phyloP scores from a whole-genome alignment of 2,888 invertebrate species.

The Hedychridium roseum region DNA sequence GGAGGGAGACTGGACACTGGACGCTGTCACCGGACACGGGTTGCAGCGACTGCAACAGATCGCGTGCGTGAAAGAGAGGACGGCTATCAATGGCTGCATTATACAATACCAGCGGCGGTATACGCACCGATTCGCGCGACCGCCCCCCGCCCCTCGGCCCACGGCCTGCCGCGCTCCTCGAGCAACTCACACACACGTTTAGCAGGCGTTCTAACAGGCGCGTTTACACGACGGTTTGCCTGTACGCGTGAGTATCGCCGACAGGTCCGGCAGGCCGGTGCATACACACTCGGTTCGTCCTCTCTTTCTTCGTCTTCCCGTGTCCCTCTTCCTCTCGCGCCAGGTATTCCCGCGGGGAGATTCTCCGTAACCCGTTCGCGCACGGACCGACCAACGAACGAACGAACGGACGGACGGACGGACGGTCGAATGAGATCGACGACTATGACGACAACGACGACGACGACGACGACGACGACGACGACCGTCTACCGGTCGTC shows the following conservation, averaged over 20 bases:
- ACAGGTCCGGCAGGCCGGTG: too few relatives aligned
- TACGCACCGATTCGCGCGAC: constrained; percentile 29
- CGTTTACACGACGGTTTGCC: too few relatives aligned
- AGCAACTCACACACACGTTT: too few relatives aligned
- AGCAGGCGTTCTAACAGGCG: too few relatives aligned
- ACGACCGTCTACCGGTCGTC: constrained; percentile 20
- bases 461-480: constrained; percentile 7
- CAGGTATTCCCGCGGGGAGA: constrained; percentile 29
- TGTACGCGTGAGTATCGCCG: too few relatives aligned
- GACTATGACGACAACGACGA: constrained; percentile 1
- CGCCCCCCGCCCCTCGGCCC: too few relatives aligned
- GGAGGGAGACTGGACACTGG: constrained; percentile 58
- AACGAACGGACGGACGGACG: constrained; percentile 14
- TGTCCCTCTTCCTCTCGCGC: too few relatives aligned
- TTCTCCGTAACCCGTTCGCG: constrained; percentile 28
- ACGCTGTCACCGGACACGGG: constrained; percentile 62
- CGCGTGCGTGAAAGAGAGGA: constrained; percentile 61
- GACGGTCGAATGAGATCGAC: constrained; percentile 2
- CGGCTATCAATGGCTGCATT: constrained; percentile 62
- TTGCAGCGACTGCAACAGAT: constrained; percentile 60
- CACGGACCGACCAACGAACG: constrained; percentile 4
- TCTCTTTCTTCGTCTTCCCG: too few relatives aligned
- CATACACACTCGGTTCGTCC: too few relatives aligned
- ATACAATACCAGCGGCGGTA: constrained; percentile 50
- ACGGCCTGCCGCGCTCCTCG: too few relatives aligned